Evolutionary conservation across 2,113 vertebrate species (phyloP).

Genomic region (Emberiza fucata): DNA sequence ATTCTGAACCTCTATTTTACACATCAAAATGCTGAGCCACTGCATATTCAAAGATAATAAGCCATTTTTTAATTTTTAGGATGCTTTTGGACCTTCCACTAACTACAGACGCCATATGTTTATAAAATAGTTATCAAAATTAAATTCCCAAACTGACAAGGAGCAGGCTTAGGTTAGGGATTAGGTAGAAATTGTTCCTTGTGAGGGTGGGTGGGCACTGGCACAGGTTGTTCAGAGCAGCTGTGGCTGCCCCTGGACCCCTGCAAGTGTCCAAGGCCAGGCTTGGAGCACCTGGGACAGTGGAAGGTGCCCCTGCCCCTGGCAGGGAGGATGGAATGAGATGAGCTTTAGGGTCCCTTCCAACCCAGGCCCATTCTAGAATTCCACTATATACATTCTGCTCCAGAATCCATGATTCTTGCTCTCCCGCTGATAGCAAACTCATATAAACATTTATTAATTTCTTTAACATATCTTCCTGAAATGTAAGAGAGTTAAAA

Average conservation of each 20-base stretch:
- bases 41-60: not conserved
- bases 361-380: not conserved
- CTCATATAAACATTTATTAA: not conserved
- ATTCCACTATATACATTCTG: not conserved
- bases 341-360: not conserved
- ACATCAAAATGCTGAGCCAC: not conserved
- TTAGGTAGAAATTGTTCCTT: not conserved
- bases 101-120: not conserved
- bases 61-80: not conserved
- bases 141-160: not conserved
- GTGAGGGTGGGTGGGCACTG: not conserved
- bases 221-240: not conserved
- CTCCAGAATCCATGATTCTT: not conserved
- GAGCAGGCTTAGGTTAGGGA: not conserved
- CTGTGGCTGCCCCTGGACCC: not conserved
- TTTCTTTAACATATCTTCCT: not conserved
- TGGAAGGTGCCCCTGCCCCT: not conserved
- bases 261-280: not conserved
- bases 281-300: fast-evolving
- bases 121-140: not conserved
- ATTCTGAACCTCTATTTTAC: not conserved
- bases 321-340: not conserved
- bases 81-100: not conserved
- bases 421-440: not conserved
- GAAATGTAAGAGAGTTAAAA: not conserved